These are phyloP conservation scores for Drosophila erecta DNA, from an alignment of 1,140 invertebrate genomes.

Conservation along the genomic window DNA sequence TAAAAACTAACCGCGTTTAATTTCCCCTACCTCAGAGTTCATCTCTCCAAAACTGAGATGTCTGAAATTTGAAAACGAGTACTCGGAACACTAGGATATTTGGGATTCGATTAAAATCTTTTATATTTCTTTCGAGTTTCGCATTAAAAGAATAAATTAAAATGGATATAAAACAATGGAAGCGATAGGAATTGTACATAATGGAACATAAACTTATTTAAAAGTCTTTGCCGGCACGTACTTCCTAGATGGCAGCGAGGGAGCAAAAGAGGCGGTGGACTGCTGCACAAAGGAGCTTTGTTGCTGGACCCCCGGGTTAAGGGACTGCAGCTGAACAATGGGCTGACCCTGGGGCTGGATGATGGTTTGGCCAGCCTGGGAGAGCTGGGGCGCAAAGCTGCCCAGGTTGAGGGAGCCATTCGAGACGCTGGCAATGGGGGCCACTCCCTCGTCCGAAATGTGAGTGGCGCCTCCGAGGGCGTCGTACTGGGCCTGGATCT, in stretches of 20 bases:
- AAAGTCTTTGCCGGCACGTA: conserved; percentile 69
- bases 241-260: conserved; percentile 35
- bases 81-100: background rate
- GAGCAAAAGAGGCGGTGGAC: conserved; percentile 25
- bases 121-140: conserved; percentile 53
- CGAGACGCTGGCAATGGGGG: conserved; percentile 74
- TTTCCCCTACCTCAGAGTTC: too few relatives aligned
- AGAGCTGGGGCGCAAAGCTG: conserved; percentile 54
- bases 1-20: too few relatives aligned
- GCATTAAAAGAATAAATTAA: background rate
- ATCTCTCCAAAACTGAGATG: too few relatives aligned
- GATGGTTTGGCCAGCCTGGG: conserved; percentile 16
- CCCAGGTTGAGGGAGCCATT: conserved; percentile 63
- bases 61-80: background rate
- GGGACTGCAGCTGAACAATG: conserved; percentile 16
- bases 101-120: conserved; percentile 5
- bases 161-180: conserved; percentile 26
- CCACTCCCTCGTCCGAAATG: conserved; percentile 80
- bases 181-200: conserved; percentile 2
- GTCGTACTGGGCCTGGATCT: conserved; percentile 84
- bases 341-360: conserved; percentile 25
- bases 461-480: conserved; percentile 77
- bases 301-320: conserved; percentile 18
- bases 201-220: conserved; percentile 35
- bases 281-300: conserved; percentile 36